Conservation (phyloP, 2,888 invertebrate species). For the Syrphus vitripennis region DNA sequence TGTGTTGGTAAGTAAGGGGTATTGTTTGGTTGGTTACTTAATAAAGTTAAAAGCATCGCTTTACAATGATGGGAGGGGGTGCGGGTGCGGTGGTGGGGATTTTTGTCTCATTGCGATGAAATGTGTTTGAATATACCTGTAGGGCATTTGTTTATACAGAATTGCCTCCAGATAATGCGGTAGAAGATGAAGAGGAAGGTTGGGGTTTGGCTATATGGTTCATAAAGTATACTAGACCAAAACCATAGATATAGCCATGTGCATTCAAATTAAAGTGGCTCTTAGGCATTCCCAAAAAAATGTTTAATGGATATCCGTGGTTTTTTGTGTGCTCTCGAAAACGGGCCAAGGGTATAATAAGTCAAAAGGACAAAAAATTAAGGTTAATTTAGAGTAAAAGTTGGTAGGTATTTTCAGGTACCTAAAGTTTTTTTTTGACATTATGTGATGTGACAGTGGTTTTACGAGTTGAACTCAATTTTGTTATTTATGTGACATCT, state of each 20-base stretch:
- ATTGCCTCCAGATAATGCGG: conserved; percentile 12
- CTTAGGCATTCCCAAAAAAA: not conserved
- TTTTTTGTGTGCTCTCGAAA: not conserved
- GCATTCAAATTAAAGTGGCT: conserved; percentile 46
- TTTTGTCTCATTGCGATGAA: conserved; percentile 45
- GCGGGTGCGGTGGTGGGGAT: not conserved
- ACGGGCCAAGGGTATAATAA: conserved; percentile 23
- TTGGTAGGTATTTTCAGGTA: not conserved
- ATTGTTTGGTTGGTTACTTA: conserved; percentile 51
- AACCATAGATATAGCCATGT: not conserved
- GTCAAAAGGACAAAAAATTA: conserved; percentile 7
- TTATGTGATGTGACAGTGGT: not conserved
- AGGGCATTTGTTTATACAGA: conserved; percentile 44
- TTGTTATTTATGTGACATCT: not conserved
- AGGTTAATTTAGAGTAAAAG: not conserved
- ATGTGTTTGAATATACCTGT: conserved; percentile 49
- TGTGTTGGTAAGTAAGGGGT: not conserved
- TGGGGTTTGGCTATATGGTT: not conserved
- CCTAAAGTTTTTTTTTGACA: too few species aligned
- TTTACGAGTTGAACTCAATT: not conserved
- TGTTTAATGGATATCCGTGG: conserved; percentile 19
- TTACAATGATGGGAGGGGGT: conserved; percentile 11
- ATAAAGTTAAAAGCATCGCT: conserved; percentile 70
- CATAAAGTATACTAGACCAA: not conserved
- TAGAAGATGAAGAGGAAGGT: too few species aligned